Conservation (phyloP, 2,113 vertebrate species). For the Neofelis nebulosa region DNA sequence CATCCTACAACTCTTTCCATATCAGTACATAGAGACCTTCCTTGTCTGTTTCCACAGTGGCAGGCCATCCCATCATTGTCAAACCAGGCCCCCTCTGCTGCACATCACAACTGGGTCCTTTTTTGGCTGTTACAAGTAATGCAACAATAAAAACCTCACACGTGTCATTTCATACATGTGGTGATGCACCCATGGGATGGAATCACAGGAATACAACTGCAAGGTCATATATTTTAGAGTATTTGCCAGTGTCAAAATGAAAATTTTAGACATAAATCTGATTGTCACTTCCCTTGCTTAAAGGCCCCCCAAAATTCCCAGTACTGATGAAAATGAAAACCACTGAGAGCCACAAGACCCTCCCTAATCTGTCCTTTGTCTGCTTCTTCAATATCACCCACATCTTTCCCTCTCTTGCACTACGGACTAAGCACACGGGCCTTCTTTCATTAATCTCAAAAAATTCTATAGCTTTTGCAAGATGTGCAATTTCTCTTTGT, state of each 20-base stretch:
- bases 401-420: neutral
- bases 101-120: neutral
- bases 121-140: slow-evolving; percentile 31
- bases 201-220: neutral
- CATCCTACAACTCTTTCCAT: neutral
- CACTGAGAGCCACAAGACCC: neutral
- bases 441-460: neutral
- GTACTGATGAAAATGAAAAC: neutral
- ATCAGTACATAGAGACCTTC: neutral
- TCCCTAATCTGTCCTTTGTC: neutral
- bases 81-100: neutral
- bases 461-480: neutral
- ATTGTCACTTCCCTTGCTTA: neutral
- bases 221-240: neutral
- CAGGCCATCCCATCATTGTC: neutral
- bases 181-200: neutral
- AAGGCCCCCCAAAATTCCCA: neutral
- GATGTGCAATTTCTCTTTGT: neutral
- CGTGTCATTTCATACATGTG: neutral
- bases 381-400: neutral
- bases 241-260: neutral
- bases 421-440: neutral
- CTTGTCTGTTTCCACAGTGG: neutral
- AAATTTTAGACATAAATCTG: neutral
- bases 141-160: neutral